Percentiles rank a stretch among this genome's conserved stretches.
These are phyloP conservation scores for Aplochiton taeniatus DNA, from an alignment of 2,797 vertebrate species.

Conservation along the genomic window DNA sequence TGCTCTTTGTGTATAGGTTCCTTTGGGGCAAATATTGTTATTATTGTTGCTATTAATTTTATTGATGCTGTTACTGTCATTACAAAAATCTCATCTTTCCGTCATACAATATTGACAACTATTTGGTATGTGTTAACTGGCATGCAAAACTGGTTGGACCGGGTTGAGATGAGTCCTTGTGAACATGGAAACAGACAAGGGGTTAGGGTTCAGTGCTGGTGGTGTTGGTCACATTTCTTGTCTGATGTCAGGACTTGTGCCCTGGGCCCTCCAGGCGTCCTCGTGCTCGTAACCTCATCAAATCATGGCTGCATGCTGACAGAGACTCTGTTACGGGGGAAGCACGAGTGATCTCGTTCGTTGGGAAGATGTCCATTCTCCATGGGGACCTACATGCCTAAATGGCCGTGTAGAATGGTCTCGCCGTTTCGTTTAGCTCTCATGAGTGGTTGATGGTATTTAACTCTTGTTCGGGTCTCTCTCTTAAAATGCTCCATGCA, in stretches of 20 bases:
- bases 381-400: slow-evolving; percentile 28
- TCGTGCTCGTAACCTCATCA: slow-evolving; percentile 29
- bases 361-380: slow-evolving; percentile 29
- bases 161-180: slow-evolving; percentile 18
- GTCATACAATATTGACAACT: slow-evolving; percentile 53
- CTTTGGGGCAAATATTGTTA: slow-evolving; percentile 77
- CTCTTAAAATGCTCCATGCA: not conserved
- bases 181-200: slow-evolving; percentile 34
- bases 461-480: slow-evolving; percentile 14
- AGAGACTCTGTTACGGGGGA: slow-evolving; percentile 52
- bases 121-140: slow-evolving; percentile 55
- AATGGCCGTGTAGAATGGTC: slow-evolving; percentile 28
- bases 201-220: slow-evolving; percentile 54
- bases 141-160: slow-evolving; percentile 38
- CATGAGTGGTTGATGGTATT: slow-evolving; percentile 31
- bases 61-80: slow-evolving; percentile 75
- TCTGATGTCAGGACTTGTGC: slow-evolving; percentile 49
- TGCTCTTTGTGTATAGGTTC: slow-evolving; percentile 80
- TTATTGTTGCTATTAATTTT: slow-evolving; percentile 76
- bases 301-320: slow-evolving; percentile 38
- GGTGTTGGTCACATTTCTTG: slow-evolving; percentile 38
- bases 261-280: slow-evolving; percentile 44
- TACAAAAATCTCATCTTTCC: slow-evolving; percentile 60
- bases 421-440: slow-evolving; percentile 36
- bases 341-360: slow-evolving; percentile 33